Percentiles rank a stretch among this genome's conserved stretches.
Evolutionary conservation across 2,888 invertebrate genomes (phyloP).

Genomic region (Coleophora deauratella): DNA sequence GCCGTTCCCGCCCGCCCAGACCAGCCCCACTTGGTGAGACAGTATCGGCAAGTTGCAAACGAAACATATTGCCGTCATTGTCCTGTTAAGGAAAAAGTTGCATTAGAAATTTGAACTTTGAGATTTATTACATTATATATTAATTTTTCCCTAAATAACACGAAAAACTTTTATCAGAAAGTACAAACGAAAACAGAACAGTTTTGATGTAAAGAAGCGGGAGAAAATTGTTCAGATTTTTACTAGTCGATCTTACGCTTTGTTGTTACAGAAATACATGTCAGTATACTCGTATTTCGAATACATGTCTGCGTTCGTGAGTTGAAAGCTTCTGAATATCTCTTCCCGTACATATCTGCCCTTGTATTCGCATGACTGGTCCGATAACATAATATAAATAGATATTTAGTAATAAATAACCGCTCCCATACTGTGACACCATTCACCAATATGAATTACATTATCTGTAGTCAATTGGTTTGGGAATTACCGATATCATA

Average conservation of each 20-base stretch:
- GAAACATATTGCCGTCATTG: constrained; percentile 95
- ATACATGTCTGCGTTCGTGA: constrained; percentile 38
- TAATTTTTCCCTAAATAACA: too few species aligned
- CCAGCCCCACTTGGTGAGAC: constrained; percentile 94
- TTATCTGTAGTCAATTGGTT: constrained; percentile 50
- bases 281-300: constrained; percentile 23
- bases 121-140: too few species aligned
- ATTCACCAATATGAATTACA: constrained; percentile 40
- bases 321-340: constrained; percentile 22
- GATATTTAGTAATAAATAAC: constrained; percentile 58
- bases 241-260: constrained; percentile 42
- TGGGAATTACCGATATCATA: constrained; percentile 12
- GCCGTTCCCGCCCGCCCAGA: constrained; percentile 95
- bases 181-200: too few species aligned
- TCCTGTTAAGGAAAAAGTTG: constrained; percentile 76
- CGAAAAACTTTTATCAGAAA: too few species aligned
- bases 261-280: constrained; percentile 57
- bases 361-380: constrained; percentile 55
- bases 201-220: too few species aligned
- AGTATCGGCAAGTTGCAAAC: constrained; percentile 96
- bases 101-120: not conserved
- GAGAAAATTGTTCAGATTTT: too few species aligned
- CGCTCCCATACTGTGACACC: constrained; percentile 46
- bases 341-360: constrained; percentile 47
- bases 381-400: constrained; percentile 49